Base-by-base conservation (phyloP, 2,888 invertebrate genomes). In the Microplitis deprimator region DNA sequence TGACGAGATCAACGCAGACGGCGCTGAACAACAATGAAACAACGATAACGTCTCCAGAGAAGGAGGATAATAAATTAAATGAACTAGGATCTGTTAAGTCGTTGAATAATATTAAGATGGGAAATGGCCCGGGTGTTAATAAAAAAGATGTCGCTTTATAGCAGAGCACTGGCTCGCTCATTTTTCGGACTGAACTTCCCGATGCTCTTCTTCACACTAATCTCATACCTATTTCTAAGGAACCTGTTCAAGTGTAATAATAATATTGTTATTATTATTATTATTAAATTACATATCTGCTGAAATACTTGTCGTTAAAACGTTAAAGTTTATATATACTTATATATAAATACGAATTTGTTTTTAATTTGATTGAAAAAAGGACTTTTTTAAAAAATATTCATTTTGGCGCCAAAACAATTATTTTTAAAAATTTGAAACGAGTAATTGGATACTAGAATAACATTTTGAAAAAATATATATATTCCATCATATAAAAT, bases 1-100 rank as follows among this genome's bases (percentile, higher is more conserved):
- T 86, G 6, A 79, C 84, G 1, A 85, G 86, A 20, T 85, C 86
- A 7, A 89, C 89, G 7, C 89, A 89, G 71, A 89, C 89, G 5
- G 81, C 82, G 29, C 72, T 79, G n/a, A 84, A 83, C 62, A 82
- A 84, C 77, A 87, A 84, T 78, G 85, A 85, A 41, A 81, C 81
- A 64, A 87, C 86, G 17, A 68, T 83, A 65, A 81, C 71, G 10
- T 73, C 80, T 16, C 62, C 79, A 16, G 80, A 79, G 41, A 83
- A 82, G 73, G 83, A 83, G 13, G 81, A 73, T 68, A 70, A 61
- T 64, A 75, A 70, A 1, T 78, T 79, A 40, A 80, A 82, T n/a
- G 75, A 75, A 39, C 65, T 77, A 7, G 65, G 71, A 4, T 38
- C 80, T 16, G 67, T 73, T 6, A 83, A 80, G 67, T 72, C 75